These are phyloP conservation scores for Caenorhabditis wallacei DNA, from an alignment of 2,888 invertebrate genomes.

Conservation along the genomic window DNA sequence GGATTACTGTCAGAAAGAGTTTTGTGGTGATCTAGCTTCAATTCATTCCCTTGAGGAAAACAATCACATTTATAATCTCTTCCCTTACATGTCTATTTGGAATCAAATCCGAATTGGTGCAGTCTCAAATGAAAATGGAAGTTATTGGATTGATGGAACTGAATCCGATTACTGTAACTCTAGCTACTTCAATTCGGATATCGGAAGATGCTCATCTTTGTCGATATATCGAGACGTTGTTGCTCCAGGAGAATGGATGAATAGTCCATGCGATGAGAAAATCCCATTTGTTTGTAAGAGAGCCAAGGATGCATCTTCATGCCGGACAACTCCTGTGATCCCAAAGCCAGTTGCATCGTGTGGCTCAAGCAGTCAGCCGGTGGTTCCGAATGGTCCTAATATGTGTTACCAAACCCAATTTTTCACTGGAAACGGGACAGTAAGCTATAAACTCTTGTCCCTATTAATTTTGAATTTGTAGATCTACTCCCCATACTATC, in stretches of 20 bases:
- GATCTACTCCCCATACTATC: constrained; percentile 4
- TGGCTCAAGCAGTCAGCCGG: not conserved
- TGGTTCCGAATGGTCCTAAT: not conserved
- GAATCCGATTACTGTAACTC: not conserved
- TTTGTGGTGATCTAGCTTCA: not conserved
- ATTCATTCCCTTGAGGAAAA: not conserved
- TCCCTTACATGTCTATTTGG: not conserved
- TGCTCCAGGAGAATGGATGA: not conserved
- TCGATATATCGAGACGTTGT: not conserved
- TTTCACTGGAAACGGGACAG: not conserved
- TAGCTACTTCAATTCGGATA: not conserved
- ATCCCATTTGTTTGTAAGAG: not conserved
- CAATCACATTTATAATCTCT: not conserved
- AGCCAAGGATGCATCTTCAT: not conserved
- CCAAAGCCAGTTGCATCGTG: not conserved
- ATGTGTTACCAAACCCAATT: not conserved
- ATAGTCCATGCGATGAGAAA: not conserved
- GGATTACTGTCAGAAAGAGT: not conserved
- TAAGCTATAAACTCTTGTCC: not conserved
- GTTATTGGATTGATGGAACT: not conserved
- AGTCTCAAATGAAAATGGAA: not conserved
- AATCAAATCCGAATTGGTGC: not conserved
- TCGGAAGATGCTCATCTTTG: not conserved
- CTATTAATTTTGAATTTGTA: not conserved
- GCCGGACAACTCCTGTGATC: not conserved